These are phyloP conservation scores for Pseudopipra pipra DNA, from an alignment of 2,113 vertebrate genomes.

Conservation along the genomic window DNA sequence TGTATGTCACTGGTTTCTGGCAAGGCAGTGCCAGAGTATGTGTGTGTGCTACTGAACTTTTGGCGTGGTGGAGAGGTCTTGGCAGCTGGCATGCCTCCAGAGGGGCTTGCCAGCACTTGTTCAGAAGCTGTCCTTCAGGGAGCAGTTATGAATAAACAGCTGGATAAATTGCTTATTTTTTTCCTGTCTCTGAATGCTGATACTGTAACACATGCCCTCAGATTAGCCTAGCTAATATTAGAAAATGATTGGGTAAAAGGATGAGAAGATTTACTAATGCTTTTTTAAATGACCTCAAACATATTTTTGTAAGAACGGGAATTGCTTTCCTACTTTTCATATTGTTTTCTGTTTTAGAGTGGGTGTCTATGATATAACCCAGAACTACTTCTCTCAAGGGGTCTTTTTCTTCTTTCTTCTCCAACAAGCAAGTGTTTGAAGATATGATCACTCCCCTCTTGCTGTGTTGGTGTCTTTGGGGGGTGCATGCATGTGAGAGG, in stretches of 20 bases:
- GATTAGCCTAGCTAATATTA: not conserved
- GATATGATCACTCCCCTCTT: not conserved
- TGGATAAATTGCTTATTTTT: not conserved
- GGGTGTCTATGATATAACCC: not conserved
- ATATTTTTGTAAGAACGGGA: not conserved
- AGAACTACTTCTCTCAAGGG: not conserved
- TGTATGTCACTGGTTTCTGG: not conserved
- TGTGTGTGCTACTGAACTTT: accelerated
- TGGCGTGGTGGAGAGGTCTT: not conserved
- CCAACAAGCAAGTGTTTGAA: not conserved
- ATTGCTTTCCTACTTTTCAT: not conserved
- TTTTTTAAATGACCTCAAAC: not conserved
- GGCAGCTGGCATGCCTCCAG: not conserved
- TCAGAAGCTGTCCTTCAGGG: conserved; percentile 19
- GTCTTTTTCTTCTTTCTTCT: not conserved
- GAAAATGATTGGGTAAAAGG: not conserved
- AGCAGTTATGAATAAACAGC: conserved; percentile 1
- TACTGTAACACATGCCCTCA: not conserved
- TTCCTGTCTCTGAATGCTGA: not conserved
- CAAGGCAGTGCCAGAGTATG: not conserved
- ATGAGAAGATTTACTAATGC: not conserved
- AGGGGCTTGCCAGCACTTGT: not conserved
- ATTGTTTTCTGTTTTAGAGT: not conserved
- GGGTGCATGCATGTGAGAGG: not conserved
- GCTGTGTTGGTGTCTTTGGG: not conserved